Percentiles rank a stretch among this genome's conserved stretches.
Conservation (phyloP, 1,140 invertebrate species). For the Camponotus vicinus region DNA sequence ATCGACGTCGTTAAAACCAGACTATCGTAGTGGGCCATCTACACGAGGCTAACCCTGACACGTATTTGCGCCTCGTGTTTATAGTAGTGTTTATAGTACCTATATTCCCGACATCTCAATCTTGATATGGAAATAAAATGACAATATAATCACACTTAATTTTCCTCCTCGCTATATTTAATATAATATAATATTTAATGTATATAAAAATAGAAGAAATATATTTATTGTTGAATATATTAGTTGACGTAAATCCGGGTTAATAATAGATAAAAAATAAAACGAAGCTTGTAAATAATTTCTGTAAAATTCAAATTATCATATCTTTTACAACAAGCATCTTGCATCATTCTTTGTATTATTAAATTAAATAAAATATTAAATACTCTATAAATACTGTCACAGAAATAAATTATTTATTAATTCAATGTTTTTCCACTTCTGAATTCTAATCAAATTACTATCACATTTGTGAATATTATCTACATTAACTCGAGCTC, state of each 20-base stretch:
- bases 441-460: not conserved
- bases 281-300: not conserved
- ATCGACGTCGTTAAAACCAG: slow-evolving; percentile 67
- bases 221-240: not conserved
- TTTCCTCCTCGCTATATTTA: not conserved
- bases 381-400: not conserved
- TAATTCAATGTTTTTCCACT: not conserved
- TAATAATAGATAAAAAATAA: not conserved
- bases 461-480: slow-evolving; percentile 4
- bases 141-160: slow-evolving; percentile 10
- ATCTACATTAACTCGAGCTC: slow-evolving; percentile 23
- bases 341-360: not conserved
- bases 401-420: slow-evolving; percentile 16
- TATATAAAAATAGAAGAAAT: not conserved
- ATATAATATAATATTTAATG: slow-evolving; percentile 3
- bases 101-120: not conserved
- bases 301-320: not conserved
- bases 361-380: not conserved
- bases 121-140: slow-evolving; percentile 22
- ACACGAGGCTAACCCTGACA: slow-evolving; percentile 53
- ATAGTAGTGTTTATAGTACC: not conserved
- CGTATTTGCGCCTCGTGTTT: slow-evolving; percentile 58
- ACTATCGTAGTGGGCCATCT: slow-evolving; percentile 72
- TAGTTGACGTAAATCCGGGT: not conserved
- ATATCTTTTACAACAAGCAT: not conserved